Evolutionary conservation across 2,797 vertebrate species (phyloP), one percentile per base, ranked within the genome.

Genomic region (Synanceia verrucosa): DNA sequence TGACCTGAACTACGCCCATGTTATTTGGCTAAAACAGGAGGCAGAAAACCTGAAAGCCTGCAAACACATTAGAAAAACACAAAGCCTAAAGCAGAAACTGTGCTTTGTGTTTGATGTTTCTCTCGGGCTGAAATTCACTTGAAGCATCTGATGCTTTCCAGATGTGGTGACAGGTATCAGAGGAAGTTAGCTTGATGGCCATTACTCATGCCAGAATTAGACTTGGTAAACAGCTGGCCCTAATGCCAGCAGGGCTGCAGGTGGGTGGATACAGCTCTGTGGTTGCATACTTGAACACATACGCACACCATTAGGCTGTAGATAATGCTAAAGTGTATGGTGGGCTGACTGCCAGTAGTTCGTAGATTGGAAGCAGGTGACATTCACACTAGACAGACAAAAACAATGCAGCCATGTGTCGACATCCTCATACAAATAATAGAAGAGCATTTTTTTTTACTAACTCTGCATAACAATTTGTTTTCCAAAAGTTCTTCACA

Each of bases 241-340:
- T 59, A 56, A 70, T 65, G 65, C 64, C 58, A 68, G 76, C 47
- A 50, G n/a, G 52, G 58, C 65, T 9, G 18, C 57, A 68, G 47
- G 50, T 77, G 39, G 51, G 61, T 57, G 55, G 21, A 77, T 46
- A 46, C 0, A 0, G 37, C 24, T 10, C 36, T 12, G 8, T 64
- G 23, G 33, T 56, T 67, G 46, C 46, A 48, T 24, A 47, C 19
- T 19, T 31, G 44, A 68, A 37, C 48, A 53, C 10, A 18, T 29
- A 6, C 28, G 28, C 28, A 6, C 41, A 29, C 39, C 50, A 70
- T 73, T 70, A 73, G 46, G 53, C 55, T 31, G 52, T 74, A 80
- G 87, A 86, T 87, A 85, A 83, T 68, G 53, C 31, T 39, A 39
- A 34, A 86, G 74, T 81, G 73, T 36, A 31, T 66, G 66, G 28